Base-by-base conservation (phyloP, 2,113 vertebrate genomes). In the Chinchilla lanigera region DNA sequence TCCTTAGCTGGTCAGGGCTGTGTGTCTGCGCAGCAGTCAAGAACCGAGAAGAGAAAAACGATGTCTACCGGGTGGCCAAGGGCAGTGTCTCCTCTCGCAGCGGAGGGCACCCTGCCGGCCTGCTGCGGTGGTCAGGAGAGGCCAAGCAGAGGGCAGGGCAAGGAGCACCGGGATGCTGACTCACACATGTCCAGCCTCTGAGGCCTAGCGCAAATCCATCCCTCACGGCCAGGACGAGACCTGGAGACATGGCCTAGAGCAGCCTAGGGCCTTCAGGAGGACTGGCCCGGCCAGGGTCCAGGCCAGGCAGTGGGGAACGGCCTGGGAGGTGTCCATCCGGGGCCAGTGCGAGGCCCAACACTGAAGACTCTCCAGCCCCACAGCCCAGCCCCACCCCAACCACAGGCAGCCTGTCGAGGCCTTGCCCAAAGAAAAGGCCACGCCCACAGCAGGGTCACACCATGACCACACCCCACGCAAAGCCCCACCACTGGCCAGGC, bases 121-220 rank as follows among this genome's bases (percentile, higher is more conserved):
- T 7, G 77, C 60, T n/a, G 9, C 56, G 7, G n/a, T 16, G 58
- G 30, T 3, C 5, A 13, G 0, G 24, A 0, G 5, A 63, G 12
- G 33, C 52, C 0, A 0, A 35, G n/a, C 44, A 22, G 5, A 41
- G 10, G 54, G 24, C 12, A 1, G 13, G 0, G 2, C 5, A 24
- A 22, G 22, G 20, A 56, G 24, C 0, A 9, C 6, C 17, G 33
- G 63, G 60, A 24, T 41, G 1, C 50, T 26, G 8, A 26, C 5
- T 20, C 90, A 33, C 44, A 0, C 28, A 24, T 12, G 24, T 41
- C 77, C 20, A n/a, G 90, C 33, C n/a, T 44, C 22, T 1, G 60
- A n/a, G 52, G 28, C 56, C n/a, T 0, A 19, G 13, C 0, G 24
- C 9, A 22, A 38, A 30, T 9, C 20, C 14, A 17, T 0, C 12